Evolutionary conservation across 2,888 invertebrate species (phyloP), one percentile per base, ranked within the genome.

Genomic region (Proisotoma minuta): DNA sequence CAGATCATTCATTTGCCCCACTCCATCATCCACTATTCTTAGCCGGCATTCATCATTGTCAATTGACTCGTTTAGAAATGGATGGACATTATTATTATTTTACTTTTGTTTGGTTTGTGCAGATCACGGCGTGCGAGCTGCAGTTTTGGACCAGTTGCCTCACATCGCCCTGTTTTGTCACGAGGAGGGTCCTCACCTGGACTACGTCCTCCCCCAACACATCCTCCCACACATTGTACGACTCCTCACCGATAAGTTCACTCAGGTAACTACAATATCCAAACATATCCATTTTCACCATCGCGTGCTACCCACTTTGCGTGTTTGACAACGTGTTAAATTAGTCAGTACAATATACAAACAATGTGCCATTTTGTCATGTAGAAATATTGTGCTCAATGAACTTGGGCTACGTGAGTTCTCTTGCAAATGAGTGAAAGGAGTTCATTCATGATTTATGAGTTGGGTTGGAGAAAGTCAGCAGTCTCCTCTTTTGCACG

Each of bases 141-240:
- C 85, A 74, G 76, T 87, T 74, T 81, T 87, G 77, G 84, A 86
- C 74, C 85, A 86, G 74, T 79, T 87, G 57, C 85, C 86, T 5
- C 82, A 84, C 73, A 79, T 87, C 64, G 85, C 85, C 15, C 79
- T 83, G 69, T 81, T 84, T 71, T 85, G 84, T 66, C 79, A 82
- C 69, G 83, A 83, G 74, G 79, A 80, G 63, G 76, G 78, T 39
- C 76, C 78, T 49, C 79, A 80, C 39, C 77, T 83, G 60, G 79
- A 78, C 27, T 78, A 81, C 73, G 80, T 84, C 40, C 79, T 85
- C 43, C 79, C 82, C 43, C 80, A 81, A 58, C 81, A 84, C 73
- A 79, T 87, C 57, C 78, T 87, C 59, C 84, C 84, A 12, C 79
- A 85, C 75, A 82, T 87, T 59, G 82, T 85, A 27, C 80, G 81